Evolutionary conservation across 1,140 invertebrate genomes (phyloP), one percentile per base, ranked within the genome.

Genomic region (Spodoptera litura): DNA sequence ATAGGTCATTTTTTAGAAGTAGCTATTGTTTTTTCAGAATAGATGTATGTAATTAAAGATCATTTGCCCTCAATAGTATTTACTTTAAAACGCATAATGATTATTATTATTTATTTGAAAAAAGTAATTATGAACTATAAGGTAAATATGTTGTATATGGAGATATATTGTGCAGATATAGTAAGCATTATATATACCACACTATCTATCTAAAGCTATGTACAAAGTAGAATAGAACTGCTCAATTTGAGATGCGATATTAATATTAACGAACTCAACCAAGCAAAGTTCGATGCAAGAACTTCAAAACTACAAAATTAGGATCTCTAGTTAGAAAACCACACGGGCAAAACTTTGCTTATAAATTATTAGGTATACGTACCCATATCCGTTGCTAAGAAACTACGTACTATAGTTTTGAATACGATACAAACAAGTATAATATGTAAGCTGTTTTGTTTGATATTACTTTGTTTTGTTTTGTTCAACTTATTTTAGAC

Each of bases 301-400:
- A 52, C 55, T 70, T 78, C 53, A 31, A 49, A 78, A 78, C 58
- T 59, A 78, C 44, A 55, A 52, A 75, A 80, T 80, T 72, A 76
- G 49, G 74, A 76, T 72, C 49, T 38, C 56, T 78, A 64, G 70
- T 78, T 68, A 73, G 76, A 56, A 73, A 81, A 78, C 64, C 76
- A 61, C 64, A 55, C 76, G 66, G 38, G 52, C 9, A n/a, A 79
- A 79, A 79, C 78, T 79, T 74, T 68, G 55, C 61, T 68, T 64
- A 79, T 79, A 79, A 79, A 75, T 79, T 75, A 79, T 75, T 79
- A 20, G 20, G 20, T 20, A 66, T 53, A 58, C 49, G 12, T 35
- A 74, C 71, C 62, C 53, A 75, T 74, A 78, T 78, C 59, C 72
- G 71, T 68, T 79, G 61, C 56, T 79, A 68, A 74, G 78, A 75